phyloP scores from a whole-genome alignment of 2,888 invertebrate species.

The Desoria tigrina region DNA sequence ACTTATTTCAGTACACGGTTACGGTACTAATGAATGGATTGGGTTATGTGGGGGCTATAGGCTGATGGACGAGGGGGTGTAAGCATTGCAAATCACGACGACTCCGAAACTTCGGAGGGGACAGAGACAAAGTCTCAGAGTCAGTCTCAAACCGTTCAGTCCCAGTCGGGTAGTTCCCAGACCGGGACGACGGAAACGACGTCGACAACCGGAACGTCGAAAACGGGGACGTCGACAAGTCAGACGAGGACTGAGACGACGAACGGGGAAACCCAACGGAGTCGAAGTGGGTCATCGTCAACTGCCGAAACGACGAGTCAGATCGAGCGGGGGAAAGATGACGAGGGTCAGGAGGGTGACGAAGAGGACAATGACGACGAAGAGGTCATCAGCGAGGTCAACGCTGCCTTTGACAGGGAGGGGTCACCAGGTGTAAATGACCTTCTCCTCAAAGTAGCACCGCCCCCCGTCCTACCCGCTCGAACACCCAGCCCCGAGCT shows the following conservation, averaged over 20 bases:
- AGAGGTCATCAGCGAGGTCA: constrained; percentile 31
- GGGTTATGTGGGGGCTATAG: constrained; percentile 3
- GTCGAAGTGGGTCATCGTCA: constrained; percentile 25
- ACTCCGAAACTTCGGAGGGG: constrained; percentile 52
- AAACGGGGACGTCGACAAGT: constrained; percentile 29
- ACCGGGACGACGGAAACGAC: constrained; percentile 46
- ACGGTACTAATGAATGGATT: not conserved
- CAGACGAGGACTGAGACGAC: constrained; percentile 43
- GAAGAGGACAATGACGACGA: constrained; percentile 29
- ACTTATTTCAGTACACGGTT: too few relatives aligned
- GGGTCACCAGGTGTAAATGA: constrained; percentile 28
- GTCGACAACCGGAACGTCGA: constrained; percentile 36
- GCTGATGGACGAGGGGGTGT: constrained; percentile 31
- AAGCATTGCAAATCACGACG: constrained; percentile 49
- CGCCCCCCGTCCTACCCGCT: constrained; percentile 55
- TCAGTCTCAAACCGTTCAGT: constrained; percentile 46
- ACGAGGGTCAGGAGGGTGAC: constrained; percentile 26
- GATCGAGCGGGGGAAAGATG: constrained; percentile 22
- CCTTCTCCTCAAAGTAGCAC: constrained; percentile 50
- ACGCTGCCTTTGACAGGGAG: constrained; percentile 30
- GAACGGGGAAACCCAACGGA: constrained; percentile 27
- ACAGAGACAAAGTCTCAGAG: constrained; percentile 44
- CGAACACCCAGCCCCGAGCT: constrained; percentile 58
- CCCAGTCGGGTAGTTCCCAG: constrained; percentile 33
- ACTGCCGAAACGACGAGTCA: constrained; percentile 32